Percentiles rank a stretch among this genome's conserved stretches.
Conservation (phyloP, 2,797 vertebrate species). For the Lacerta bilineata region DNA sequence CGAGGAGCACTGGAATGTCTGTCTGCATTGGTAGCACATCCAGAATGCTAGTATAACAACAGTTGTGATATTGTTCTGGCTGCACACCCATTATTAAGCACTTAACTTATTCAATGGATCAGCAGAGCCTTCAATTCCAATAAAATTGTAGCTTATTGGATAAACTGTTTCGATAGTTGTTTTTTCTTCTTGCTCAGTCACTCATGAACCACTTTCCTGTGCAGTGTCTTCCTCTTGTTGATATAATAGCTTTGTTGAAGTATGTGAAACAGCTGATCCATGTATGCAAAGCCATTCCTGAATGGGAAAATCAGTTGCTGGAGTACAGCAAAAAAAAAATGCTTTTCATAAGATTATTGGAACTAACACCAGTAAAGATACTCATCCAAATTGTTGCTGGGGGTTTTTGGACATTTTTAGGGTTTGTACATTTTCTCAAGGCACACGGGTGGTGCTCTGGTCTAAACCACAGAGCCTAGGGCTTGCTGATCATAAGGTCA, state of each 20-base stretch:
- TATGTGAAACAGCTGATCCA: not conserved
- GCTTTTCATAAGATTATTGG: not conserved
- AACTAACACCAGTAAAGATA: not conserved
- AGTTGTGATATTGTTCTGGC: not conserved
- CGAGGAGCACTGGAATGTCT: not conserved
- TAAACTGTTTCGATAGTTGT: not conserved
- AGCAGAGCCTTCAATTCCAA: not conserved
- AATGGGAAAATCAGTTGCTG: not conserved
- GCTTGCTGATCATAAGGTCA: too few species aligned
- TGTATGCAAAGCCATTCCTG: not conserved
- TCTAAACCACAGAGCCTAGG: too few species aligned
- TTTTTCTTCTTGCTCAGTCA: not conserved
- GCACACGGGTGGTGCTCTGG: too few species aligned
- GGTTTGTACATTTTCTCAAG: not conserved
- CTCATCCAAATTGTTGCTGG: not conserved
- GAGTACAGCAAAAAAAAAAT: slow-evolving; percentile 9
- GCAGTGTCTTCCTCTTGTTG: not conserved
- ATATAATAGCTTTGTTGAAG: not conserved
- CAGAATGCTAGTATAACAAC: not conserved
- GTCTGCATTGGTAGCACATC: too few species aligned
- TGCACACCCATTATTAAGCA: not conserved
- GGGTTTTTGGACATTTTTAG: not conserved
- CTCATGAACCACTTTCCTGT: not conserved
- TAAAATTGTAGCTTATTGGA: not conserved
- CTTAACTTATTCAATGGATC: not conserved